phyloP scores from a whole-genome alignment of 2,888 invertebrate species.

The Psylliodes chrysocephalus region DNA sequence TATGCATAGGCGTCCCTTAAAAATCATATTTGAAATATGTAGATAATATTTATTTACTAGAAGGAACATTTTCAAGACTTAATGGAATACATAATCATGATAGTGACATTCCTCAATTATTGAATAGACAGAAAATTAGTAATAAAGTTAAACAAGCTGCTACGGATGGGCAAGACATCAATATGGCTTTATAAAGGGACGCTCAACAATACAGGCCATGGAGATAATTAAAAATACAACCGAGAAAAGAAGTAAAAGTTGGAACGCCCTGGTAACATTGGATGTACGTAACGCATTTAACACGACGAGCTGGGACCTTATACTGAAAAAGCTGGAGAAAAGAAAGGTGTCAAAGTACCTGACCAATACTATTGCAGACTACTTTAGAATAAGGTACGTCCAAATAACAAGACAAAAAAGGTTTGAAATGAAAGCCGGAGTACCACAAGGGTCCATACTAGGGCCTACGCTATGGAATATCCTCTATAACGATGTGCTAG shows the following conservation, averaged over 20 bases:
- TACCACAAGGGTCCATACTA: slow-evolving; percentile 33
- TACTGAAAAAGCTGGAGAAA: slow-evolving; percentile 20
- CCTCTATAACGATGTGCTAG: slow-evolving; percentile 28
- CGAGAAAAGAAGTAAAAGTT: neutral
- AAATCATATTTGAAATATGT: too few species aligned
- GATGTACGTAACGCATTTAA: slow-evolving; percentile 42
- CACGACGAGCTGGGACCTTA: slow-evolving; percentile 22
- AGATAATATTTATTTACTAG: too few species aligned
- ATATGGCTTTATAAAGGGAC: slow-evolving; percentile 17
- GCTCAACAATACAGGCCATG: slow-evolving; percentile 4
- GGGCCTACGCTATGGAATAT: slow-evolving; percentile 41
- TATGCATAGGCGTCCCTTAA: too few species aligned
- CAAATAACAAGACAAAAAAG: neutral
- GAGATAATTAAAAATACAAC: neutral
- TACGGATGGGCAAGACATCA: neutral
- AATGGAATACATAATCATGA: too few species aligned
- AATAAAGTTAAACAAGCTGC: too few species aligned
- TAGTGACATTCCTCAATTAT: too few species aligned
- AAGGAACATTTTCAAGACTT: too few species aligned
- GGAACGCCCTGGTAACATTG: slow-evolving; percentile 6
- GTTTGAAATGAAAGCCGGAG: slow-evolving; percentile 3
- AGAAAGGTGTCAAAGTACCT: neutral
- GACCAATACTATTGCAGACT: slow-evolving; percentile 3
- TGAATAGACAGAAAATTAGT: too few species aligned
- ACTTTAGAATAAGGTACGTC: slow-evolving; percentile 22